phyloP scores from a whole-genome alignment of 2,113 vertebrate species.

The Chitala chitala region DNA sequence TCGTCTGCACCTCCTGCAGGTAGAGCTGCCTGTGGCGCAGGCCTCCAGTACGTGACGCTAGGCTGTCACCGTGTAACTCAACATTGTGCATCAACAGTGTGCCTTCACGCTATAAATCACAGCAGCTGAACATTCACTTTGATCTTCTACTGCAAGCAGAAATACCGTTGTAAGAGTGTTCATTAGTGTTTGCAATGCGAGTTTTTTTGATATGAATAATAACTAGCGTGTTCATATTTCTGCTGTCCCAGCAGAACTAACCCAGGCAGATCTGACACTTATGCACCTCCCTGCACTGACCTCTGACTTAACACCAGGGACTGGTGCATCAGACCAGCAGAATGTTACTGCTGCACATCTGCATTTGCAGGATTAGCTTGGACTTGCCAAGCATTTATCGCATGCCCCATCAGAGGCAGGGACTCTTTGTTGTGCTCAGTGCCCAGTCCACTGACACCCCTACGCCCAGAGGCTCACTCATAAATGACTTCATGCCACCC shows the following conservation, averaged over 20 bases:
- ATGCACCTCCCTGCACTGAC: not conserved
- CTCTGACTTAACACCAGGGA: not conserved
- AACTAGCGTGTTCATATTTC: not conserved
- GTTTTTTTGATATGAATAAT: too few relatives aligned
- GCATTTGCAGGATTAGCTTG: not conserved
- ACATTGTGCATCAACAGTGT: too few relatives aligned
- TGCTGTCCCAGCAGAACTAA: not conserved
- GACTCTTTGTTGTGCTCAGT: not conserved
- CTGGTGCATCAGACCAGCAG: not conserved
- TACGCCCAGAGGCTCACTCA: not conserved
- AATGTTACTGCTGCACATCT: not conserved
- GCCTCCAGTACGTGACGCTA: not conserved
- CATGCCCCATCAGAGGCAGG: not conserved
- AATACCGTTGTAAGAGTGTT: too few relatives aligned
- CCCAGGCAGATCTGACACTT: not conserved
- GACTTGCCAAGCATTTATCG: not conserved
- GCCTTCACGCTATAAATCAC: too few relatives aligned
- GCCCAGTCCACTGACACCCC: not conserved
- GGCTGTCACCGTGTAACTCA: too few relatives aligned
- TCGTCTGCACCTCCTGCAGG: conserved; percentile 92
- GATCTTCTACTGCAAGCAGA: too few relatives aligned
- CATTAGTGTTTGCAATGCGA: too few relatives aligned
- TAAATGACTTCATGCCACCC: not conserved
- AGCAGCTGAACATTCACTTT: too few relatives aligned
- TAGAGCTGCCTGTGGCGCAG: conserved; percentile 37